Conservation (phyloP, 1,140 invertebrate species). For the Drosophila gunungcola region DNA sequence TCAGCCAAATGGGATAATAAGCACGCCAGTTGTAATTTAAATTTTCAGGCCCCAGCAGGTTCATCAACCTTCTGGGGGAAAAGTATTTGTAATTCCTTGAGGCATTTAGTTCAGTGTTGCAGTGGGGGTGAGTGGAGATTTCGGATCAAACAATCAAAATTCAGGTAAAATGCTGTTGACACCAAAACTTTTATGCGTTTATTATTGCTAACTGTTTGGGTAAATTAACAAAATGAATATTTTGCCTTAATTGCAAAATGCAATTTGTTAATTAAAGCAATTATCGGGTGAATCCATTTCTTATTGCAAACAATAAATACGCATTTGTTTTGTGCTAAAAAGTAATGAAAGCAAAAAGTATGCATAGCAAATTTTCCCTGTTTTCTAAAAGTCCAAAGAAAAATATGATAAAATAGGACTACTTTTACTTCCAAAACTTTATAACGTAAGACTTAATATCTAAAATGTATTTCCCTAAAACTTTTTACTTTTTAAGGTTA, state of each 20-base stretch:
- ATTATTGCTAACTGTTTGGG: constrained; percentile 22
- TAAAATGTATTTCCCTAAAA: too few species aligned
- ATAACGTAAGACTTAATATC: too few species aligned
- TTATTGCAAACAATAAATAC: neutral
- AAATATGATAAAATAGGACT: too few species aligned
- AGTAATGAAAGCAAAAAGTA: too few species aligned
- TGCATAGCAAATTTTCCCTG: too few species aligned
- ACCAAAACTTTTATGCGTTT: constrained; percentile 28
- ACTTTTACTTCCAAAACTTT: too few species aligned
- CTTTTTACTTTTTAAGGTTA: too few species aligned
- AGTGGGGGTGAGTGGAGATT: constrained; percentile 1
- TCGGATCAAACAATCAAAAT: constrained; percentile 24
- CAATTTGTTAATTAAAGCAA: neutral
- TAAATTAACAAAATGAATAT: constrained; percentile 3
- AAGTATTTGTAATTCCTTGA: neutral
- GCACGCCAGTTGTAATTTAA: constrained; percentile 29
- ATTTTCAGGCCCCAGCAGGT: constrained; percentile 31
- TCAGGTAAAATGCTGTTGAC: constrained; percentile 35
- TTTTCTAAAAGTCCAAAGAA: too few species aligned
- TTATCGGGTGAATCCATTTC: neutral
- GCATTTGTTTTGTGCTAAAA: too few species aligned
- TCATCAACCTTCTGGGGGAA: constrained; percentile 34
- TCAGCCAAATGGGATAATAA: constrained; percentile 72
- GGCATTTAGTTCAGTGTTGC: constrained; percentile 6
- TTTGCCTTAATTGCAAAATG: neutral